Evolutionary conservation across 2,888 invertebrate species (phyloP), one percentile per base, ranked within the genome.

Genomic region (Blera fallax): DNA sequence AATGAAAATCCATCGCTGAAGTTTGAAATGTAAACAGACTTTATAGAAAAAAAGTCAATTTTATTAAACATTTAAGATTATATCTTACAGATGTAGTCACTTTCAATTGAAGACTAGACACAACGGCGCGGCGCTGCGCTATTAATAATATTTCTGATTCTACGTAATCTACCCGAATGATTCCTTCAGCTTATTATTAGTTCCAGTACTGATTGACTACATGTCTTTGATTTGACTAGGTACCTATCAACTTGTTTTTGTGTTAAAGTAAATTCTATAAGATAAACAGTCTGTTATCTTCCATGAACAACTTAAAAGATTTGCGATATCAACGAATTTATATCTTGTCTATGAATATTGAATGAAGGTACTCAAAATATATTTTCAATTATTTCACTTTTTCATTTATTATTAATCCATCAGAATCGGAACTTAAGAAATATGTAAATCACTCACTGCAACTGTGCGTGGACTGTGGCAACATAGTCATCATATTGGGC

Each of bases 401-500:
- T 32, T 40, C 4, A n/a, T 14, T 14, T 14, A 14, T 40, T 14
- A 11, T n/a, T n/a, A n/a, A n/a, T n/a, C n/a, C n/a, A n/a, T n/a
- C n/a, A n/a, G n/a, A n/a, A n/a, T 14, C 11, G 11, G 11, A 37
- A 37, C n/a, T 40, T 5, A 14, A 40, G n/a, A 14, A 14, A 40
- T 6, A 14, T 14, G 2, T 14, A 11, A 34, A 34, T 1, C 34
- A 40, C 14, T 40, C 11, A 11, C 34, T 56, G 10, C 11, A 56
- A n/a, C n/a, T 56, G 27, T 7, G 34, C 56, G 5, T 18, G 34
- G 0, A 72, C 21, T 24, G n/a, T 16, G 3, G 27, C 3, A 11
- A 98, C 98, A 90, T 97, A 98, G 88, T 96, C 96, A 90, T 98
- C 98, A 91, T 94, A 98, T 90, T 97, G 94, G 0, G 98, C 97